phyloP scores from a whole-genome alignment of 2,888 invertebrate species.

The Cremastinae sp. region DNA sequence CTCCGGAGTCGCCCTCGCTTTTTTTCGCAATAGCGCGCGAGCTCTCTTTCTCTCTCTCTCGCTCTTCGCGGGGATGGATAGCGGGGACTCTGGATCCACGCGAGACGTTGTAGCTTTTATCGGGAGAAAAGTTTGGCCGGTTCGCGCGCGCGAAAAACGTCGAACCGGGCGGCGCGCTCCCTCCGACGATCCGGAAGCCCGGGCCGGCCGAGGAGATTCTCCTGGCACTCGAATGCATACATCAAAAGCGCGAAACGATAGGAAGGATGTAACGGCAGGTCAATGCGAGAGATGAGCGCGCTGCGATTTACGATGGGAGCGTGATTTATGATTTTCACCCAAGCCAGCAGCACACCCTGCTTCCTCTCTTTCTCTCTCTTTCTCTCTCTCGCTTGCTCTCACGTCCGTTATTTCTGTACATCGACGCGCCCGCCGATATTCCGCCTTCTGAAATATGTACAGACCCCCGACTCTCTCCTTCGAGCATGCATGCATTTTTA shows the following conservation, averaged over 20 bases:
- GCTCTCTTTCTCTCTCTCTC: background rate
- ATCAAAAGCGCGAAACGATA: slow-evolving; percentile 61
- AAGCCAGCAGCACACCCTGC: slow-evolving; percentile 11
- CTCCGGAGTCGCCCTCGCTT: no score
- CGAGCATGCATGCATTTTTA: background rate
- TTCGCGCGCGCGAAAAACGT: background rate
- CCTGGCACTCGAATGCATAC: slow-evolving; percentile 54
- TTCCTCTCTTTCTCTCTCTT: no score
- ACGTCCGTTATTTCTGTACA: background rate
- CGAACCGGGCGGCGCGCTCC: background rate
- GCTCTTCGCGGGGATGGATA: no score
- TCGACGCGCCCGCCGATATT: no score
- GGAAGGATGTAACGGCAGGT: slow-evolving; percentile 62
- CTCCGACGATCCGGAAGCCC: background rate
- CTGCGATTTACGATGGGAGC: slow-evolving; percentile 60
- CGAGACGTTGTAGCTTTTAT: no score
- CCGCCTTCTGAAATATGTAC: no score
- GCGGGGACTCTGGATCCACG: no score
- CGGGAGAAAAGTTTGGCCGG: slow-evolving; percentile 6
- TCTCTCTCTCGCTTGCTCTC: no score
- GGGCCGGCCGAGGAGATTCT: slow-evolving; percentile 20
- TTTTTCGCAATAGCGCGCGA: background rate
- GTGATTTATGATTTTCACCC: slow-evolving; percentile 58
- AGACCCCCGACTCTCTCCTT: background rate
- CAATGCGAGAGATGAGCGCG: slow-evolving; percentile 60